These are phyloP conservation scores for Taxidea taxus DNA, from an alignment of 2,113 vertebrate genomes.

Conservation along the genomic window DNA sequence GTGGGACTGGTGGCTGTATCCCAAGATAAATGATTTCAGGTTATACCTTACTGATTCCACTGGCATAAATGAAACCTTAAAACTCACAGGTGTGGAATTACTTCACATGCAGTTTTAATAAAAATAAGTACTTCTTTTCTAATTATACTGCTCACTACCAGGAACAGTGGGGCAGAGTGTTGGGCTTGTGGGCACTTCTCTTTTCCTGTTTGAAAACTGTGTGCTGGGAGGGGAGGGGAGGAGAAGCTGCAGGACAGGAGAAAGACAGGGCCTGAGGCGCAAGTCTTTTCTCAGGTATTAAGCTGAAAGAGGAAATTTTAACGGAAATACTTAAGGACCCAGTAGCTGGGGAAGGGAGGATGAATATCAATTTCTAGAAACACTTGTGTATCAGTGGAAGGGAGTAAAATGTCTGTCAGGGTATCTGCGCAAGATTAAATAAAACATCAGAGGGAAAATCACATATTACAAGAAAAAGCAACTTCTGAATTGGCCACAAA, in stretches of 20 bases:
- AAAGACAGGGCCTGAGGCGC: background rate
- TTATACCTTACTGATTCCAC: slow-evolving; percentile 17
- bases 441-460: slow-evolving; percentile 50
- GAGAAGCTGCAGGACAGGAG: background rate
- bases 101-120: slow-evolving; percentile 13
- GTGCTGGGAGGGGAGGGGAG: background rate
- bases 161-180: background rate
- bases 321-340: background rate
- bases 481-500: slow-evolving; percentile 47
- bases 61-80: slow-evolving; percentile 33
- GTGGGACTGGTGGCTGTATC: slow-evolving; percentile 4
- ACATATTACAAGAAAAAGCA: slow-evolving; percentile 51
- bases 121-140: slow-evolving; percentile 24
- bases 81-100: slow-evolving; percentile 59
- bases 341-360: background rate
- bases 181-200: background rate
- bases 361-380: background rate
- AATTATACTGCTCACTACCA: background rate
- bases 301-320: background rate
- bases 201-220: slow-evolving; percentile 10
- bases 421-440: background rate
- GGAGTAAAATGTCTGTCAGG: background rate
- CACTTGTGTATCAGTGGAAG: background rate
- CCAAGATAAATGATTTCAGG: slow-evolving; percentile 54
- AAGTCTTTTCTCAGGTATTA: background rate